Evolutionary conservation across 2,113 vertebrate species (phyloP).

Genomic region (Pithys albifrons): DNA sequence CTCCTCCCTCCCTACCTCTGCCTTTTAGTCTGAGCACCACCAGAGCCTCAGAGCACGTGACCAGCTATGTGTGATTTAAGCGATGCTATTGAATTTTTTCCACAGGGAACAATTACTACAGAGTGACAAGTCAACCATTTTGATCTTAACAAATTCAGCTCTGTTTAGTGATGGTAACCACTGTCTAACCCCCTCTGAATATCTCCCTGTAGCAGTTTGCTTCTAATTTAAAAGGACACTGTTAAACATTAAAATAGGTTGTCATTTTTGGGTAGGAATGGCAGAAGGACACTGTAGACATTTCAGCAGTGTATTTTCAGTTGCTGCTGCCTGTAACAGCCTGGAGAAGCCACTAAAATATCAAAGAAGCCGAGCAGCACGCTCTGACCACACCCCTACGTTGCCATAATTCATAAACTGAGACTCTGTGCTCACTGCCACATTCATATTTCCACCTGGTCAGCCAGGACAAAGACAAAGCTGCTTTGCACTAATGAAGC

Average conservation of each 20-base stretch:
- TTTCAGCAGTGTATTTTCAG: background rate
- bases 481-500: background rate
- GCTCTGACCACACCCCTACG: slow-evolving; percentile 44
- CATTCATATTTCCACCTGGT: background rate
- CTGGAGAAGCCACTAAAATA: background rate
- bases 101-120: slow-evolving; percentile 32
- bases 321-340: slow-evolving; percentile 1
- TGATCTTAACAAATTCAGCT: slow-evolving; percentile 26
- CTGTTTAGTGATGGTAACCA: slow-evolving; percentile 25
- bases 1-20: slow-evolving; percentile 19
- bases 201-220: background rate
- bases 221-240: background rate
- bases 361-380: background rate
- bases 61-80: slow-evolving; percentile 19
- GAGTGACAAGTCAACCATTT: slow-evolving; percentile 54
- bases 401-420: background rate
- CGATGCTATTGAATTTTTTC: slow-evolving; percentile 18
- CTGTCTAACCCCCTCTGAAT: background rate
- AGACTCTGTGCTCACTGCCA: slow-evolving; percentile 11
- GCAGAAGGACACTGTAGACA: background rate
- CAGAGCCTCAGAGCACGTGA: slow-evolving; percentile 10
- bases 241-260: slow-evolving; percentile 14
- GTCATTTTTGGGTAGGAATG: background rate
- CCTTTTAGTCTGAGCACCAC: background rate
- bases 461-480: slow-evolving; percentile 39